phyloP scores from a whole-genome alignment of 2,113 vertebrate genomes.

The Xyliphius kryptos region DNA sequence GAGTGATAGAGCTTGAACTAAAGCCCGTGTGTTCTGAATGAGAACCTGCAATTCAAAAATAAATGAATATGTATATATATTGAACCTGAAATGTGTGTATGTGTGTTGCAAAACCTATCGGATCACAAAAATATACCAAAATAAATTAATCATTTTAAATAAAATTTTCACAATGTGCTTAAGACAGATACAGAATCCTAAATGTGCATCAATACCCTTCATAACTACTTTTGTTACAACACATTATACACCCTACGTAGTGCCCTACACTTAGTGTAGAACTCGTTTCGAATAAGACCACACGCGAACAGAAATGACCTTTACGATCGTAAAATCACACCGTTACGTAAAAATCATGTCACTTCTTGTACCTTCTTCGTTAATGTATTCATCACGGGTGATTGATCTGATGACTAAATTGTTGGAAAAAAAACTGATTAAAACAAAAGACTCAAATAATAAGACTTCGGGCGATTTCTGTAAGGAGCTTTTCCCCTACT shows the following conservation, averaged over 20 bases:
- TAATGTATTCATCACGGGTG: conserved; percentile 30
- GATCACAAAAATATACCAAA: too few species aligned
- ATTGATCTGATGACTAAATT: neutral
- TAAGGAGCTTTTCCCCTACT: neutral
- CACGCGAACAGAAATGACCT: conserved; percentile 8
- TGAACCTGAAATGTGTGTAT: neutral
- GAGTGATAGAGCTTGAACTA: conserved; percentile 35
- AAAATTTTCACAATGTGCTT: neutral
- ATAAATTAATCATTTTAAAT: too few species aligned
- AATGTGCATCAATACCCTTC: neutral
- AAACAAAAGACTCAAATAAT: neutral
- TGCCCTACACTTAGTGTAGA: neutral
- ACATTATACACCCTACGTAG: neutral
- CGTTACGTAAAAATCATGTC: neutral
- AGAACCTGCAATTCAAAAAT: conserved; percentile 41
- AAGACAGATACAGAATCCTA: neutral
- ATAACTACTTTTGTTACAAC: neutral
- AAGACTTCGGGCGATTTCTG: neutral
- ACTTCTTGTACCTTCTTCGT: conserved; percentile 28
- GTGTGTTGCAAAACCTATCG: too few species aligned
- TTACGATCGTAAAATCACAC: neutral
- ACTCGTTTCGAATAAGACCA: neutral
- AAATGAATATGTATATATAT: neutral
- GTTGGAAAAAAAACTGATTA: neutral
- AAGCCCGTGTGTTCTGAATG: conserved; percentile 34